Conservation (phyloP, 2,113 vertebrate species). For the Thunnus thynnus region DNA sequence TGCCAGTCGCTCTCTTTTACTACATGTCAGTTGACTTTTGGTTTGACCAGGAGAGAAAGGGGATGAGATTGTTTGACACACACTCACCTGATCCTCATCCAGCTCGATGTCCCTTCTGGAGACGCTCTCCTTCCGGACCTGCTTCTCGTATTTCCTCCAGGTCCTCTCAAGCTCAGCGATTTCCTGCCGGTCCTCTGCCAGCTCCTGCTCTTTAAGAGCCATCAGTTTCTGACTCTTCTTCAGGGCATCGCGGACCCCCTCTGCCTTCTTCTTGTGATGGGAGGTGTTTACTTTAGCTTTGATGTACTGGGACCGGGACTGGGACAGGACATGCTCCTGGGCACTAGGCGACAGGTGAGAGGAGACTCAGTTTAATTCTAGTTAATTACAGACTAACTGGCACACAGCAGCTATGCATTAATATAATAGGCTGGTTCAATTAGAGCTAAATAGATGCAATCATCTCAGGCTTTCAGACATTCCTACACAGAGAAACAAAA, state of each 20-base stretch:
- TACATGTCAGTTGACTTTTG: background rate
- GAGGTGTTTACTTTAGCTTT: conserved; percentile 94
- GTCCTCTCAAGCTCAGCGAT: conserved; percentile 84
- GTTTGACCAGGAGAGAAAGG: background rate
- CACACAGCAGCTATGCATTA: background rate
- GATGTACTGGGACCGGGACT: conserved; percentile 89
- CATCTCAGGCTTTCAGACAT: background rate
- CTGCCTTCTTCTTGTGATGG: conserved; percentile 90
- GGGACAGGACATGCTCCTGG: conserved; percentile 87
- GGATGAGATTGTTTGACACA: background rate
- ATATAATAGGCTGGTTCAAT: background rate
- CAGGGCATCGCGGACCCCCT: conserved; percentile 77
- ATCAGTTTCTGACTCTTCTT: conserved; percentile 82
- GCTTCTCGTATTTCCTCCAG: conserved; percentile 87
- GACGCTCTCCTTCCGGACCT: conserved; percentile 79
- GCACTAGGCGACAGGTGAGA: conserved; percentile 78
- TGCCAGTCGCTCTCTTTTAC: background rate
- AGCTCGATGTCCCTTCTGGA: conserved; percentile 84
- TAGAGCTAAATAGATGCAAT: background rate
- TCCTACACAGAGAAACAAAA: too few relatives aligned
- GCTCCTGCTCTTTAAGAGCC: conserved; percentile 84
- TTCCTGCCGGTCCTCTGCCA: conserved; percentile 84
- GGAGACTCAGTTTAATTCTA: background rate
- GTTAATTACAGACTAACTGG: background rate
- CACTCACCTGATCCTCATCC: conserved; percentile 88